Evolutionary conservation across 2,888 invertebrate genomes (phyloP), one percentile per base, ranked within the genome.

Genomic region (Cosmopolites sordidus): DNA sequence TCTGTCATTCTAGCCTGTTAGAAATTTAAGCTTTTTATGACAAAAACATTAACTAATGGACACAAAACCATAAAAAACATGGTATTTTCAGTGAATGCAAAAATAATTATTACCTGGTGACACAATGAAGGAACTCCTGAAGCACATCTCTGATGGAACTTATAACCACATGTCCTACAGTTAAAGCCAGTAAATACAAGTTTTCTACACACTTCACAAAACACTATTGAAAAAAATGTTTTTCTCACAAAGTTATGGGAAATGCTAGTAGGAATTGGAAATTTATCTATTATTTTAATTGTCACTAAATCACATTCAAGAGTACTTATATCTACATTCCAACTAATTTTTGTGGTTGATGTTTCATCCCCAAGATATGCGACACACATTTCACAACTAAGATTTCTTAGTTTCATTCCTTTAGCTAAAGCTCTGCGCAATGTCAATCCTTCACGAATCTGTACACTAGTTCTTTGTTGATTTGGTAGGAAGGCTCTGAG

Each of bases 101-200:
- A 38, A 15, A 15, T n/a, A n/a, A n/a, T n/a, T n/a, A n/a, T 59
- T 70, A 82, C 82, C 77, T 91, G 92, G 74, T 92, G 89, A 73
- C 95, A 96, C 48, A 91, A 79, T 52, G 89, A 84, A 48, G 94
- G 94, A 51, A 95, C 93, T 69, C 89, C 87, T 58, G 83, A 83
- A 9, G 92, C 91, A 75, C 98, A 98, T 54, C 95, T 80, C 77
- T 94, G 94, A 77, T 99, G 98, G 77, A 97, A 96, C 72, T 94
- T 89, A 76, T 94, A 95, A 68, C 94, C 94, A 76, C 99, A 99
- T 60, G 95, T 94, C 70, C 94, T 88, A 78, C 99, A 99, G 69
- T 93, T 90, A 78, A 95, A 96, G 43, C 98, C 98, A 72, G 92
- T 92, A 78, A 97, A 95, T 56, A 97, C 81, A 54, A 97, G 80